Base-by-base conservation (phyloP, 2,113 vertebrate species). In the Acinonyx jubatus region DNA sequence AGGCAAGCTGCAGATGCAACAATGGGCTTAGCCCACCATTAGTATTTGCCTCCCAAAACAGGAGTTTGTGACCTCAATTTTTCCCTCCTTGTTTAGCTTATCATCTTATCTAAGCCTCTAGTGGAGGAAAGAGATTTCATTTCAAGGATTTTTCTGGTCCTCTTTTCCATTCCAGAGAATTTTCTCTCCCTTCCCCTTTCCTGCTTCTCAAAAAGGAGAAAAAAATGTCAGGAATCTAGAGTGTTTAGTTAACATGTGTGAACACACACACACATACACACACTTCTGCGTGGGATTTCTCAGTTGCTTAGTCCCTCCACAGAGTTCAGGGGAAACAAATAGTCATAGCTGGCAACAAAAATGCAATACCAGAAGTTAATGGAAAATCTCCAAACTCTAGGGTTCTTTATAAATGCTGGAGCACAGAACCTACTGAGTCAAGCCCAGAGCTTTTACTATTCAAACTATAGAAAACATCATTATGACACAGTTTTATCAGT, bases 271-370 rank as follows among this genome's bases (percentile, higher is more conserved):
- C 33, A 65, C 12, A 61, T 10, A 55, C 55, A 74, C 33, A 0
- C 13, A 5, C 29, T 50, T 16, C 50, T 16, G 7, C 33, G 80
- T 57, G 25, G 18, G 18, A 71, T 96, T 91, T 85, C 4, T 38
- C 66, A 36, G 31, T 55, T 81, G 38, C 19, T 61, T 78, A 50
- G 33, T 36, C 55, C 61, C 23, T 69, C 41, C 5, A 15, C 52
- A 94, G 92, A 95, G 94, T 80, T 93, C 48, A 84, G 12, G 63
- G 38, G 69, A 88, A 91, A 65, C n/a, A 94, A 86, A 78, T 3
- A 89, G 76, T 84, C 69, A 94, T 7, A 69, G 23, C 1, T 9
- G 89, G 55, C 81, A 93, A 93, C 18, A 65, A 86, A 94, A 81
- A 38, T 71, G 48, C 66, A 93, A 45, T 74, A 76, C 33, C 66